Conservation (phyloP, 2,113 vertebrate species). For the Leptobrachium leishanense region DNA sequence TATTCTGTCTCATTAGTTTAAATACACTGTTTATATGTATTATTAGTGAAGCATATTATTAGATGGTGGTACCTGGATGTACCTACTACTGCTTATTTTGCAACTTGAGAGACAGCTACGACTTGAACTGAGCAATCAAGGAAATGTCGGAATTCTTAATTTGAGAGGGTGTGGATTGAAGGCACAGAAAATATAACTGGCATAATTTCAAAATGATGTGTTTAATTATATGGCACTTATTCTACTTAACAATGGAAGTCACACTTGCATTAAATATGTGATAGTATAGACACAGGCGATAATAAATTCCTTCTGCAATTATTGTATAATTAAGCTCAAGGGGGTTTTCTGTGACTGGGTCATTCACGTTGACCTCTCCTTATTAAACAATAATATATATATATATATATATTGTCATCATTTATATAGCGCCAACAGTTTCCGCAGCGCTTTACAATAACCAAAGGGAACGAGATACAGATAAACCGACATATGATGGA, state of each 20-base stretch:
- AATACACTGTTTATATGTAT: no score
- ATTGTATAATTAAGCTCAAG: background rate
- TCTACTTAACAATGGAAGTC: conserved; percentile 3
- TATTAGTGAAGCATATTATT: no score
- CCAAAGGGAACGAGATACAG: no score
- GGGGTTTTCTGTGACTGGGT: background rate
- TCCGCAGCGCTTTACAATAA: no score
- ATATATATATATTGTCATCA: no score
- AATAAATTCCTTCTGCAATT: background rate
- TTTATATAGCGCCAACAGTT: no score
- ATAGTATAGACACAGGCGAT: background rate
- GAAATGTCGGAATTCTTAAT: background rate
- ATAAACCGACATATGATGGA: no score
- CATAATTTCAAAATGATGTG: background rate
- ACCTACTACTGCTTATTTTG: no score
- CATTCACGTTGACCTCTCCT: background rate
- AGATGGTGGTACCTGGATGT: no score
- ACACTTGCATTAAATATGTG: background rate
- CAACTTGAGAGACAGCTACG: background rate
- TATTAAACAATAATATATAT: no score
- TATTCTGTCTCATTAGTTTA: no score
- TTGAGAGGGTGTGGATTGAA: background rate
- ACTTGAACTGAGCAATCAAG: background rate
- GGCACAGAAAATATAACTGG: background rate
- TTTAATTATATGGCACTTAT: conserved; percentile 4